Evolutionary conservation across 1,140 invertebrate species (phyloP).

Genomic region (Chrysopa pallens): DNA sequence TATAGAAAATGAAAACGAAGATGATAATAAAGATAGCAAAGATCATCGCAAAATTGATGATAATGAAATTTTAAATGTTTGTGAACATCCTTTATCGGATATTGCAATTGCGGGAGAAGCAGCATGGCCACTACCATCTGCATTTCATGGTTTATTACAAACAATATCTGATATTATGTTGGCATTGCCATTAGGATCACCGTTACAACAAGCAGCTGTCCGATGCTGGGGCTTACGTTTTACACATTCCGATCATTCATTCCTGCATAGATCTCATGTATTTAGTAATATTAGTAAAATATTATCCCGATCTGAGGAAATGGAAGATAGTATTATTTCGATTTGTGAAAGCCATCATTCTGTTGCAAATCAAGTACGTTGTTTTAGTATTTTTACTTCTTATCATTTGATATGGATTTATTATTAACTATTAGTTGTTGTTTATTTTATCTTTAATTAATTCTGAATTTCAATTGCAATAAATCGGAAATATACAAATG

Average conservation of each 20-base stretch:
- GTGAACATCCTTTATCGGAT: conserved; percentile 67
- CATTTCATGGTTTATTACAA: conserved; percentile 77
- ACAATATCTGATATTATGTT: conserved; percentile 86
- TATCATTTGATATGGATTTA: no score
- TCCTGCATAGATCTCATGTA: conserved; percentile 77
- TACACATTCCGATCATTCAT: conserved; percentile 72
- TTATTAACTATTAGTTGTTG: no score
- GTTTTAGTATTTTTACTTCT: no score
- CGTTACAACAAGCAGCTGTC: conserved; percentile 80
- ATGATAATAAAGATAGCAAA: conserved; percentile 22
- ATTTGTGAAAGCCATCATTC: conserved; percentile 42
- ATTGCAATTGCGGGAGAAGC: conserved; percentile 62
- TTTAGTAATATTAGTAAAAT: conserved; percentile 96
- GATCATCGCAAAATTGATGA: background rate
- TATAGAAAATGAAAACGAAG: conserved; percentile 22
- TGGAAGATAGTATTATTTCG: conserved; percentile 33
- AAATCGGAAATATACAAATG: no score
- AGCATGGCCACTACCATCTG: conserved; percentile 57
- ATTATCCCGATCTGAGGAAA: conserved; percentile 76
- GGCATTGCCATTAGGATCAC: conserved; percentile 68
- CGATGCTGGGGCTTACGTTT: conserved; percentile 87
- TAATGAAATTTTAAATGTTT: conserved; percentile 30
- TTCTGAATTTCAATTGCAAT: no score
- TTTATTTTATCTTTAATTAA: no score
- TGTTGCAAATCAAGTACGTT: conserved; percentile 16